These are phyloP conservation scores for Cheilosia urbana DNA, from an alignment of 2,888 invertebrate genomes.

Conservation along the genomic window DNA sequence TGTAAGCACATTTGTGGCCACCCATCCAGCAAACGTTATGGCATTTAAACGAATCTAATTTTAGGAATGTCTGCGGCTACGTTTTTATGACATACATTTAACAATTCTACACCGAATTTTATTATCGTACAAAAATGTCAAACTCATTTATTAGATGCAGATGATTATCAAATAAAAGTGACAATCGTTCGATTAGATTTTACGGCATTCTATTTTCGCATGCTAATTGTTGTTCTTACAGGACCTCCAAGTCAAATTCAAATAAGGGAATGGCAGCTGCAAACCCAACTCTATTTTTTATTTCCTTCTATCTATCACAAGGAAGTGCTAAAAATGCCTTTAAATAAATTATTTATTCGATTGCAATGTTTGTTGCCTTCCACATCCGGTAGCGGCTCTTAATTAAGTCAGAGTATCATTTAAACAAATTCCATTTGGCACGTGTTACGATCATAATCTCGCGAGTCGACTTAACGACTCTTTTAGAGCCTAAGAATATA, in stretches of 20 bases:
- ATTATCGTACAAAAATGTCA: slow-evolving; percentile 39
- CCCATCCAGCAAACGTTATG: slow-evolving; percentile 27
- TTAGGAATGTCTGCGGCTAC: not conserved
- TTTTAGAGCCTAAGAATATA: slow-evolving; percentile 33
- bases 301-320: not conserved
- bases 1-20: slow-evolving; percentile 5
- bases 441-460: slow-evolving; percentile 63
- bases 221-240: not conserved
- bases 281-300: not conserved
- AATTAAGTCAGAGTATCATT: slow-evolving; percentile 42
- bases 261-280: no score
- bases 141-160: slow-evolving; percentile 29
- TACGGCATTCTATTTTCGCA: slow-evolving; percentile 2
- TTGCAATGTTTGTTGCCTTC: slow-evolving; percentile 38
- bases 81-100: not conserved
- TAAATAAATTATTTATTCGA: slow-evolving; percentile 33
- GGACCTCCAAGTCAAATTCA: no score
- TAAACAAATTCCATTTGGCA: slow-evolving; percentile 59
- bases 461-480: slow-evolving; percentile 51
- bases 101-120: slow-evolving; percentile 25
- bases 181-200: slow-evolving; percentile 24
- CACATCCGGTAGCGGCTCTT: slow-evolving; percentile 42
- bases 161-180: slow-evolving; percentile 21
- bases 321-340: slow-evolving; percentile 38
- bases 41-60: not conserved